Percentiles rank a stretch among this genome's conserved stretches.
Evolutionary conservation across 2,888 invertebrate species (phyloP).

Genomic region (Drosophila villosipedis): DNA sequence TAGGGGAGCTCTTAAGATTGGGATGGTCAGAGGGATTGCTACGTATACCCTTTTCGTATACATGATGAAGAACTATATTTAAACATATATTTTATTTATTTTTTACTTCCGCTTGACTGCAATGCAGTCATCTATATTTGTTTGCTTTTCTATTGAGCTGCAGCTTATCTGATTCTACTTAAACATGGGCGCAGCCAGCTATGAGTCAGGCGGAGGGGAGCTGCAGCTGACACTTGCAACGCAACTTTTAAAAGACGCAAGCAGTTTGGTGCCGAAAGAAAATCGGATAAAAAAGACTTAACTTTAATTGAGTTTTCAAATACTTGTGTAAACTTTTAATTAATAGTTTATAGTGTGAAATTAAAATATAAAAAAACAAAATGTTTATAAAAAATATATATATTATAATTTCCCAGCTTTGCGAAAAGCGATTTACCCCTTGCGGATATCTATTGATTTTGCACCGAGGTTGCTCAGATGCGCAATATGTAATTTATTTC

Average conservation of each 20-base stretch:
- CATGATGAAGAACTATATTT: too few relatives aligned
- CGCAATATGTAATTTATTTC: conserved; percentile 1
- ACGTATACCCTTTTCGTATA: background rate
- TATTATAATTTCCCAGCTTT: background rate
- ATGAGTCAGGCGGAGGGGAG: background rate
- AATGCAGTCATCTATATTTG: background rate
- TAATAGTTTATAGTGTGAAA: background rate
- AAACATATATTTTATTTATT: background rate
- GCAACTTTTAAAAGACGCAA: background rate
- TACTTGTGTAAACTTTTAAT: too few relatives aligned
- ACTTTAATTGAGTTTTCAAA: background rate
- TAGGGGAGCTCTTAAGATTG: background rate
- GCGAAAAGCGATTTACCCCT: background rate
- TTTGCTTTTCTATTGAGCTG: background rate
- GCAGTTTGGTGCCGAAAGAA: background rate
- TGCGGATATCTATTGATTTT: background rate
- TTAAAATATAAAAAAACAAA: background rate
- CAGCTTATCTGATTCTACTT: background rate
- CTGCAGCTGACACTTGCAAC: background rate
- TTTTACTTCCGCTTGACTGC: background rate
- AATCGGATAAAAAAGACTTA: background rate
- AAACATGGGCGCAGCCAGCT: background rate
- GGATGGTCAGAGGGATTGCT: background rate
- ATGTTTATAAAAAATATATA: background rate
- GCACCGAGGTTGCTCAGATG: conserved; percentile 8